Conservation (phyloP, 2,113 vertebrate genomes). For the Boulengeromyrus knoepffleri region DNA sequence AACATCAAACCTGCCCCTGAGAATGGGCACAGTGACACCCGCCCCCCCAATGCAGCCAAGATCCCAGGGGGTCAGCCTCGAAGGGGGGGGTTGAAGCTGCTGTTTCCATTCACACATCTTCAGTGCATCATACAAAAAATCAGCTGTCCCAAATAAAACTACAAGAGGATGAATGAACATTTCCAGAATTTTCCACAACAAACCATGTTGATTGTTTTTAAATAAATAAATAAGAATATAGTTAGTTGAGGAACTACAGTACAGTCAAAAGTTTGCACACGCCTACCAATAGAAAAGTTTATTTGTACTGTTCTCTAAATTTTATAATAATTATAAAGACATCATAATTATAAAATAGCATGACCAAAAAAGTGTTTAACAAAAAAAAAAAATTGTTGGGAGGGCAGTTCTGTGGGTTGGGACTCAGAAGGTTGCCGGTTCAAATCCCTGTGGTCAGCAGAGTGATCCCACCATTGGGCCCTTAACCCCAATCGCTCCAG, state of each 20-base stretch:
- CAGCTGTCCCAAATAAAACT: neutral
- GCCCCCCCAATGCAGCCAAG: neutral
- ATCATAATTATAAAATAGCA: neutral
- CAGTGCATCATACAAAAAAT: neutral
- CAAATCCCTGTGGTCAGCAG: neutral
- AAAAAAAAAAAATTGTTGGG: neutral
- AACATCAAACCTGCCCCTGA: neutral
- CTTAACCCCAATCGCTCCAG: neutral
- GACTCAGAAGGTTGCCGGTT: neutral
- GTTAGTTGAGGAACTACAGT: neutral
- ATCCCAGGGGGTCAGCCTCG: neutral
- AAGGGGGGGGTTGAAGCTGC: neutral
- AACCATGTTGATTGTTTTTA: neutral
- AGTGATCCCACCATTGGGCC: neutral
- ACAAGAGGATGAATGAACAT: neutral
- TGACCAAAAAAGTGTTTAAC: neutral
- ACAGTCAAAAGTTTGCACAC: neutral
- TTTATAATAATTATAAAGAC: neutral
- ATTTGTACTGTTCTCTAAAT: neutral
- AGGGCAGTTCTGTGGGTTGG: neutral
- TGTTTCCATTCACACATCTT: neutral
- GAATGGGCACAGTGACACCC: neutral
- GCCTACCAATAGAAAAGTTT: neutral
- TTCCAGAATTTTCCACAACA: neutral
- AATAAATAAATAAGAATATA: neutral